Evolutionary conservation across 1,140 invertebrate species (phyloP).

Genomic region (Hesperophylax magnus): DNA sequence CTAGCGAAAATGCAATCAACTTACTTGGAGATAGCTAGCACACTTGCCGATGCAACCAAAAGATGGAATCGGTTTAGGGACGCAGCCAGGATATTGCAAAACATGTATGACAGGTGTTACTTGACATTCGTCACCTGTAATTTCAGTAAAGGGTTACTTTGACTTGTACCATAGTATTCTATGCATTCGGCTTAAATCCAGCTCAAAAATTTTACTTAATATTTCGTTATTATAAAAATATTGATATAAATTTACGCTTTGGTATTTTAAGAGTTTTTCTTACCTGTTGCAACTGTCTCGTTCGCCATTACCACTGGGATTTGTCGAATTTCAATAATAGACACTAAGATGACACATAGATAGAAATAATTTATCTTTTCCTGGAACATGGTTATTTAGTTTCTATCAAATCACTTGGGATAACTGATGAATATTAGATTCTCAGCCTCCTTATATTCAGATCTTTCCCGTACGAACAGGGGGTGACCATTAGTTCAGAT

Average conservation of each 20-base stretch:
- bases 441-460: neutral
- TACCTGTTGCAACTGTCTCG: conserved; percentile 30
- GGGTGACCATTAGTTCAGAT: neutral
- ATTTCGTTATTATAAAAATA: neutral
- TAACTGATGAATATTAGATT: neutral
- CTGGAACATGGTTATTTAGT: neutral
- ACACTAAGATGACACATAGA: conserved; percentile 4
- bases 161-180: neutral
- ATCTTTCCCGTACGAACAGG: neutral
- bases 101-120: conserved; percentile 94
- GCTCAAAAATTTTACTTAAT: neutral
- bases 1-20: neutral
- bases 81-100: conserved; percentile 91
- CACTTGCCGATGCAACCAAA: conserved; percentile 94
- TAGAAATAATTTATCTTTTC: conserved; percentile 13
- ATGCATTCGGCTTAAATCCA: neutral
- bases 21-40: conserved; percentile 92
- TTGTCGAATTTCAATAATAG: conserved; percentile 27
- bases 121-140: conserved; percentile 85
- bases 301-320: conserved; percentile 17
- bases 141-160: conserved; percentile 8
- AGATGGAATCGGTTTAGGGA: conserved; percentile 93
- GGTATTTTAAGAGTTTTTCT: neutral
- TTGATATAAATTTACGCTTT: neutral
- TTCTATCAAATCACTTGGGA: neutral